Evolutionary conservation across 2,888 invertebrate species (phyloP).

Genomic region (Zele albiditarsus): DNA sequence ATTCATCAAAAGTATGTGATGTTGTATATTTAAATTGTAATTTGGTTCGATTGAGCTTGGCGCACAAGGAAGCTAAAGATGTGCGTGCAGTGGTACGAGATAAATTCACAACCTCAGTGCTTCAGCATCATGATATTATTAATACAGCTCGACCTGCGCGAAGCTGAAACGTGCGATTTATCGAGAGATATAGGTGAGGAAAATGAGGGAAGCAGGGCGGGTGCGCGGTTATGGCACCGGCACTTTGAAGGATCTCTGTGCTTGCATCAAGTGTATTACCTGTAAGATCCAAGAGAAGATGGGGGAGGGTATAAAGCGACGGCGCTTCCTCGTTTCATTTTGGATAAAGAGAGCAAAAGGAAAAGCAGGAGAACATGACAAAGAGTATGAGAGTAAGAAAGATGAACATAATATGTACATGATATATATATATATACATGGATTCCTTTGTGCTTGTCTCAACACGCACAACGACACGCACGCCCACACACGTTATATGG

Average conservation of each 20-base stretch:
- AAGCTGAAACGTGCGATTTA: not conserved
- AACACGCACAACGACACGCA: conserved; percentile 4
- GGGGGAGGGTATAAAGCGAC: conserved; percentile 1
- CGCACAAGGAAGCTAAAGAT: not conserved
- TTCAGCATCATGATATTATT: not conserved
- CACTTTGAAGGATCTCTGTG: conserved; percentile 17
- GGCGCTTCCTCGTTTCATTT: conserved; percentile 17
- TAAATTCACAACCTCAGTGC: not conserved
- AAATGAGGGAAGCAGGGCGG: not conserved
- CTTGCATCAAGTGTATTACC: conserved; percentile 13
- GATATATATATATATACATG: not conserved
- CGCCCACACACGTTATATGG: not conserved
- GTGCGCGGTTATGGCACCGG: conserved; percentile 10
- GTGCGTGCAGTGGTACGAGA: not conserved
- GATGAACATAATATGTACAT: not conserved
- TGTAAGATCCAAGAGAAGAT: conserved; percentile 20
- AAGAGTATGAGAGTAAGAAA: not conserved
- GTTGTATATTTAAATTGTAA: not conserved
- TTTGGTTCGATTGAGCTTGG: not conserved
- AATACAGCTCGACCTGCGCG: not conserved
- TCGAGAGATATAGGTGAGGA: not conserved
- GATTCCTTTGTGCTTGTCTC: conserved; percentile 13
- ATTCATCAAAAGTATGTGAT: not conserved
- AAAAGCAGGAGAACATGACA: not conserved
- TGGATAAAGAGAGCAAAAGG: not conserved